phyloP scores from a whole-genome alignment of 2,888 invertebrate species.

The Adineta ricciae region DNA sequence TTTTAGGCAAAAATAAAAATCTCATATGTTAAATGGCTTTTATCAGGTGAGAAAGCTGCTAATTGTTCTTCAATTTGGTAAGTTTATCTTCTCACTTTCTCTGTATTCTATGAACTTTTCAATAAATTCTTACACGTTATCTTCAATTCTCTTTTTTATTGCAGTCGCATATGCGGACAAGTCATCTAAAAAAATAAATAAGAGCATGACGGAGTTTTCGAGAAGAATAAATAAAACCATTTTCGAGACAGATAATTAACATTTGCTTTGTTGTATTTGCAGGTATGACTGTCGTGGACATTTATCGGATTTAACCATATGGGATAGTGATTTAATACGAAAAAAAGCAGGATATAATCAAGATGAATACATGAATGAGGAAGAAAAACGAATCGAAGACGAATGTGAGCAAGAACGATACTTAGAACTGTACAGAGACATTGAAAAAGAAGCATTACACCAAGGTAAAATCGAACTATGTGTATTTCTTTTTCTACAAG shows the following conservation, averaged over 20 bases:
- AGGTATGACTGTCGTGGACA: constrained; percentile 92
- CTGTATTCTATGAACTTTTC: not conserved
- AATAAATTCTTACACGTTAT: too few relatives aligned
- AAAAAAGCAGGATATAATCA: not conserved
- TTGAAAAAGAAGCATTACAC: constrained; percentile 75
- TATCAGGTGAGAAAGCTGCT: constrained; percentile 11
- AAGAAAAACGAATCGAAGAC: constrained; percentile 71
- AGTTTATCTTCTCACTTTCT: not conserved
- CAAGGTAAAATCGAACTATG: constrained; percentile 60
- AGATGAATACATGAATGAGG: constrained; percentile 46
- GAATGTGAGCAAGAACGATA: constrained; percentile 90
- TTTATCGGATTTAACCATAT: constrained; percentile 68
- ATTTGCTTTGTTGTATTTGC: constrained; percentile 21
- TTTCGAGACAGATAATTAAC: not conserved
- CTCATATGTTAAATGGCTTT: not conserved
- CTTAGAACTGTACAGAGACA: constrained; percentile 68
- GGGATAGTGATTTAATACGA: constrained; percentile 65
- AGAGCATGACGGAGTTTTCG: not conserved
- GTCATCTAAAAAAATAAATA: not conserved
- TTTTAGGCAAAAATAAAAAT: not conserved
- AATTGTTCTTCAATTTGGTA: not conserved
- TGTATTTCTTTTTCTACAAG: not conserved
- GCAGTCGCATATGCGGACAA: not conserved
- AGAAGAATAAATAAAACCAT: not conserved
- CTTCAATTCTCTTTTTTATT: not conserved